These are phyloP conservation scores for Puntigrus tetrazona DNA, from an alignment of 2,113 vertebrate species.

Conservation along the genomic window DNA sequence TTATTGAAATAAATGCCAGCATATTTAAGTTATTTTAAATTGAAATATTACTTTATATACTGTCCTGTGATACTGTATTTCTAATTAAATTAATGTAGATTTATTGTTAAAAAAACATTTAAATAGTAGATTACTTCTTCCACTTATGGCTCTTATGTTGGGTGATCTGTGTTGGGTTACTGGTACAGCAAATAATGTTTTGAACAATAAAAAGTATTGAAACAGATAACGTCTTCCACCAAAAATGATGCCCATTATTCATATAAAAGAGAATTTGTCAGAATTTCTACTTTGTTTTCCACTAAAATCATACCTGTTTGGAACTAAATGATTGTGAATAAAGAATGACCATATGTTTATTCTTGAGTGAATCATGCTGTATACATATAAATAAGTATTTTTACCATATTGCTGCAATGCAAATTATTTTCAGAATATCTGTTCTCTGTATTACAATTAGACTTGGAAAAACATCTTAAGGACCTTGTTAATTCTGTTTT, in stretches of 20 bases:
- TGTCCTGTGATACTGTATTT: neutral
- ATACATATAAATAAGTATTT: neutral
- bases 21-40: neutral
- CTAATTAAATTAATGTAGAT: neutral
- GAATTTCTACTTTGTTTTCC: neutral
- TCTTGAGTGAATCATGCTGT: too few species aligned
- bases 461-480: neutral
- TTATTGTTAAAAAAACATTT: neutral
- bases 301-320: neutral
- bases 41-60: neutral
- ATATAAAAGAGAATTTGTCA: neutral
- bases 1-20: neutral
- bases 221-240: neutral
- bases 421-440: neutral
- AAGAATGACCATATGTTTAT: neutral
- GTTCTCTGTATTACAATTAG: neutral
- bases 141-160: too few species aligned
- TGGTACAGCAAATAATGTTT: too few species aligned
- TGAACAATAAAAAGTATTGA: too few species aligned
- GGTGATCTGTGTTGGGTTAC: too few species aligned
- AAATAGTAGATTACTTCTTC: neutral
- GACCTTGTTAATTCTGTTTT: neutral
- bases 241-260: neutral
- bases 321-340: neutral
- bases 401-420: neutral